phyloP scores from a whole-genome alignment of 2,797 vertebrate genomes.

The Scyliorhinus canicula region DNA sequence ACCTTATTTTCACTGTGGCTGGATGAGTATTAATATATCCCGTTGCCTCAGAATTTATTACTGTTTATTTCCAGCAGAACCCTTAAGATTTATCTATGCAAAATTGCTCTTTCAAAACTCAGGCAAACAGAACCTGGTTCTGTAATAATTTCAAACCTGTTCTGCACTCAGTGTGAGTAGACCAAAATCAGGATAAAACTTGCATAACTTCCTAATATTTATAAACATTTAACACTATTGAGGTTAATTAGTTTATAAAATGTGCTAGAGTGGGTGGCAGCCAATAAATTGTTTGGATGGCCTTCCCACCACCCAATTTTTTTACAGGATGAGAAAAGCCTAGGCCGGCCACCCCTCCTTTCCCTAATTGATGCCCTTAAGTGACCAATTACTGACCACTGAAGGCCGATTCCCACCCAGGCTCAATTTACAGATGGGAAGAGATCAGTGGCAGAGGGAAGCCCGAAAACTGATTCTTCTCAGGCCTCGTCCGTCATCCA shows the following conservation, averaged over 20 bases:
- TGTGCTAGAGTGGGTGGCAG: no score
- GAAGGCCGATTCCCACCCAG: no score
- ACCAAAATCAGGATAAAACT: not conserved
- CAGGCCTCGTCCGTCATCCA: no score
- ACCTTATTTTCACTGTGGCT: not conserved
- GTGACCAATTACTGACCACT: no score
- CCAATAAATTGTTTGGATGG: no score
- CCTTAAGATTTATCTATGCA: not conserved
- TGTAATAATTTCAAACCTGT: not conserved
- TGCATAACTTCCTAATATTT: not conserved
- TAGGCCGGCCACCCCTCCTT: no score
- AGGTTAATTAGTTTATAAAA: not conserved
- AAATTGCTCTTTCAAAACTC: not conserved
- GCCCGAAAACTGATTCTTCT: no score
- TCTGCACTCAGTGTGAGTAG: not conserved
- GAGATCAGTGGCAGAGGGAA: no score
- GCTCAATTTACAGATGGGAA: no score
- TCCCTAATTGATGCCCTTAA: no score
- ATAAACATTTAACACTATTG: not conserved
- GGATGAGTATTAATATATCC: not conserved
- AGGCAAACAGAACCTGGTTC: not conserved
- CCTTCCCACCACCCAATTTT: no score
- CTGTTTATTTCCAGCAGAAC: not conserved
- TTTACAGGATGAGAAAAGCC: no score
- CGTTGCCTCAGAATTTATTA: not conserved